Percentiles rank a stretch among this genome's conserved stretches.
phyloP scores from a whole-genome alignment of 2,797 vertebrate genomes.

The Pterois miles region DNA sequence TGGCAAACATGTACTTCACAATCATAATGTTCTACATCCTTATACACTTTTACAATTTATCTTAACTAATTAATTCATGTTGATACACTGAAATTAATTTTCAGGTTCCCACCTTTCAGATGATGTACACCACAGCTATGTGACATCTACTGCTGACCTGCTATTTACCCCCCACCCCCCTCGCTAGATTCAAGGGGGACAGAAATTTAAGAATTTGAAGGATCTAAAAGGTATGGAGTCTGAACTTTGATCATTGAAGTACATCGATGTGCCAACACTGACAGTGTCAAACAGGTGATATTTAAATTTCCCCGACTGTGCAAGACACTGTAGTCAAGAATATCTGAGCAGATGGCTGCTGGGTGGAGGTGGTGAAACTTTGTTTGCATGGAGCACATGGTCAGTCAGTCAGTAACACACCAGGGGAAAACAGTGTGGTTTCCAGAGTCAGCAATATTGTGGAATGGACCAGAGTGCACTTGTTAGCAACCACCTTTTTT shows the following conservation, averaged over 20 bases:
- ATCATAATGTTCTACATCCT: no score
- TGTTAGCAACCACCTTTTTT: no score
- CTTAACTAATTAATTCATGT: no score
- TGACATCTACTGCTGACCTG: no score
- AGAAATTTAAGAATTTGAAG: background rate
- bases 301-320: background rate
- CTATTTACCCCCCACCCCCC: no score
- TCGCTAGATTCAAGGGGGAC: no score
- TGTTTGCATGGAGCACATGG: background rate
- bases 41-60: no score
- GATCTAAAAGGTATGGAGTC: background rate
- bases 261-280: background rate
- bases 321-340: background rate
- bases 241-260: slow-evolving; percentile 8
- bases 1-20: no score
- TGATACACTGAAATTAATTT: no score
- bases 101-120: no score
- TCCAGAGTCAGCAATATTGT: background rate
- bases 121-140: no score
- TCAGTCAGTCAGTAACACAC: background rate
- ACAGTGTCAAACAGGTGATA: background rate
- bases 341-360: slow-evolving; percentile 20
- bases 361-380: slow-evolving; percentile 10
- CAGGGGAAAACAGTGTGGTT: background rate
- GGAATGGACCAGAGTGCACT: background rate